Evolutionary conservation across 1,140 invertebrate species (phyloP).

Genomic region (Pseudomyrmex flavicornis): DNA sequence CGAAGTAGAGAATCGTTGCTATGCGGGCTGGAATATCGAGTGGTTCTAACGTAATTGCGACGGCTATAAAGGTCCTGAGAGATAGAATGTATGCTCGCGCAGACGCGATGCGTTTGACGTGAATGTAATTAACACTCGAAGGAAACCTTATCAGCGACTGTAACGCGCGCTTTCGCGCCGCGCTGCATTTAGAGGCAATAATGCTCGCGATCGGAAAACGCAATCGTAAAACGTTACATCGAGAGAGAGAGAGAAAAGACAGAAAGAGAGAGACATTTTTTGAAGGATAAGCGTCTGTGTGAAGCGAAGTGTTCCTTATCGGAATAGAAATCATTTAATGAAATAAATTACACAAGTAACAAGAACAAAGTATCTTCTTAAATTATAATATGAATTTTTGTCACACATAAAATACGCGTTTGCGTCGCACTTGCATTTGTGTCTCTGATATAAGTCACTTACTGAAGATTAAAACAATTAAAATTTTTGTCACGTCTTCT

Average conservation of each 20-base stretch:
- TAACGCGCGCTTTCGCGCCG: conserved; percentile 37
- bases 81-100: conserved; percentile 48
- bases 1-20: conserved; percentile 47
- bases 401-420: no score
- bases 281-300: neutral
- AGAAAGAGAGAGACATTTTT: neutral
- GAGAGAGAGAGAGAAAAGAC: no score
- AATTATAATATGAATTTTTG: no score
- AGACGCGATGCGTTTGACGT: conserved; percentile 57
- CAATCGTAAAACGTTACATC: conserved; percentile 19
- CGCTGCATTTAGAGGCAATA: conserved; percentile 27
- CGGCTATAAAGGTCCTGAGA: conserved; percentile 50
- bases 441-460: no score
- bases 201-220: neutral
- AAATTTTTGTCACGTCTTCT: conserved; percentile 31
- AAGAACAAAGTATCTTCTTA: no score
- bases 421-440: no score
- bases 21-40: conserved; percentile 50
- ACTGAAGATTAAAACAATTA: neutral
- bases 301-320: neutral
- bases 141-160: conserved; percentile 41
- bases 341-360: no score
- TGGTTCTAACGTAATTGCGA: conserved; percentile 60
- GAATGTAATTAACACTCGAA: conserved; percentile 60
- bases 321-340: no score